Percentiles rank a stretch among this genome's conserved stretches.
Evolutionary conservation across 30 jellyfish, hydroid and myxozoan species (phyloP).

Genomic region (Catostylus mosaicus): DNA sequence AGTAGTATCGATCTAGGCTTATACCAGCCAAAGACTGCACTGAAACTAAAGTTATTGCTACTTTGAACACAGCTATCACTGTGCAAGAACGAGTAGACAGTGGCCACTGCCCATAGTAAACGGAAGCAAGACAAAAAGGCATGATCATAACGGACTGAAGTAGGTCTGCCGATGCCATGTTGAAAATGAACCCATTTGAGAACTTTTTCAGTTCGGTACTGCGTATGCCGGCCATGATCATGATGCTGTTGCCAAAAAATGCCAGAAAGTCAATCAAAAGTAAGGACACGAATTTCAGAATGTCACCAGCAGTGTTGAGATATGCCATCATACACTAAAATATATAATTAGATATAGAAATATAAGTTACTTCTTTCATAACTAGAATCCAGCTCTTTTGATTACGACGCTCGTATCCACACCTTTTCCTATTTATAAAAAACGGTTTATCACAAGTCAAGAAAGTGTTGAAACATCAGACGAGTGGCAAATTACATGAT

Average conservation of each 20-base stretch:
- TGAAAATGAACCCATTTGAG: conserved; percentile 79
- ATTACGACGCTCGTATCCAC: no score
- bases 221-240: conserved; percentile 64
- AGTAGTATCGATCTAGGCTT: conserved; percentile 79
- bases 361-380: no score
- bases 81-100: conserved; percentile 50
- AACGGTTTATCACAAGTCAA: no score
- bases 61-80: conserved; percentile 54
- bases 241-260: conserved; percentile 67
- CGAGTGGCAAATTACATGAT: no score
- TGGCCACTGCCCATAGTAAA: conserved; percentile 59
- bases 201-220: conserved; percentile 51
- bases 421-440: no score
- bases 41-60: conserved; percentile 66
- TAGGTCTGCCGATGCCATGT: conserved; percentile 83
- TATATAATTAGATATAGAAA: no score
- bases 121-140: conserved; percentile 65
- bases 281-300: conserved; percentile 52
- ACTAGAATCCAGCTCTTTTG: no score
- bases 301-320: conserved; percentile 23
- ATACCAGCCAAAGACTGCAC: conserved; percentile 90
- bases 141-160: conserved; percentile 70
- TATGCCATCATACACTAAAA: background rate
- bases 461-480: no score
- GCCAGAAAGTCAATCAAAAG: conserved; percentile 57